phyloP scores from a whole-genome alignment of 1,140 invertebrate genomes.

The Penaeus indicus region DNA sequence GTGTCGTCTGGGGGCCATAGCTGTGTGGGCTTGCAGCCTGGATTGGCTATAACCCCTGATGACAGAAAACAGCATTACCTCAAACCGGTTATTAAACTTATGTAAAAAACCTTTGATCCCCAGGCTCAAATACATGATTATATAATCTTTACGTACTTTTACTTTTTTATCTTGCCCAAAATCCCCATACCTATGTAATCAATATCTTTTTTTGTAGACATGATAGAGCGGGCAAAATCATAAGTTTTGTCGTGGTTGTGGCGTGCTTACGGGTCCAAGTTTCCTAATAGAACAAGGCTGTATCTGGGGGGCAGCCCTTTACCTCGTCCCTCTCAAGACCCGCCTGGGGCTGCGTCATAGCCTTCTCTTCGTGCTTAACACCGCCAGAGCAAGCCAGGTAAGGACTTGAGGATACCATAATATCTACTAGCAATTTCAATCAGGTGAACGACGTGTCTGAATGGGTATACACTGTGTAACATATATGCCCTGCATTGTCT shows the following conservation, averaged over 20 bases:
- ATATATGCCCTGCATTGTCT: not conserved
- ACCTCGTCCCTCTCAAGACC: conserved; percentile 49
- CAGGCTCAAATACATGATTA: not conserved
- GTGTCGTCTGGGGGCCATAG: conserved; percentile 51
- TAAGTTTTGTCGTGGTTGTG: not conserved
- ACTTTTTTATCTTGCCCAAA: no score
- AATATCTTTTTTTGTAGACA: not conserved
- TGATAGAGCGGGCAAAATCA: conserved; percentile 20
- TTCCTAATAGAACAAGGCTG: not conserved
- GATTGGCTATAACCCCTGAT: conserved; percentile 36
- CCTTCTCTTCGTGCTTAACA: conserved; percentile 46
- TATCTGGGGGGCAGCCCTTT: conserved; percentile 32
- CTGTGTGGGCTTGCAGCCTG: conserved; percentile 40
- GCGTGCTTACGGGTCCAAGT: conserved; percentile 28
- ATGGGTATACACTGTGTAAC: not conserved
- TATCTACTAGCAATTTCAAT: no score
- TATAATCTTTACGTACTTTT: no score
- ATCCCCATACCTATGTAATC: not conserved
- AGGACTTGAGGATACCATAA: not conserved
- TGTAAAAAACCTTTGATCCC: not conserved
- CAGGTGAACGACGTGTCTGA: no score
- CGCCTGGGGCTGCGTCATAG: conserved; percentile 33
- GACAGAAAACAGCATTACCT: conserved; percentile 33
- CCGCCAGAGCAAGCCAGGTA: conserved; percentile 44
- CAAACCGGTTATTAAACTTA: conserved; percentile 10